Percentiles rank a stretch among this genome's conserved stretches.
These are phyloP conservation scores for Diachasmimorpha longicaudata DNA, from an alignment of 1,140 invertebrate genomes.

Conservation along the genomic window DNA sequence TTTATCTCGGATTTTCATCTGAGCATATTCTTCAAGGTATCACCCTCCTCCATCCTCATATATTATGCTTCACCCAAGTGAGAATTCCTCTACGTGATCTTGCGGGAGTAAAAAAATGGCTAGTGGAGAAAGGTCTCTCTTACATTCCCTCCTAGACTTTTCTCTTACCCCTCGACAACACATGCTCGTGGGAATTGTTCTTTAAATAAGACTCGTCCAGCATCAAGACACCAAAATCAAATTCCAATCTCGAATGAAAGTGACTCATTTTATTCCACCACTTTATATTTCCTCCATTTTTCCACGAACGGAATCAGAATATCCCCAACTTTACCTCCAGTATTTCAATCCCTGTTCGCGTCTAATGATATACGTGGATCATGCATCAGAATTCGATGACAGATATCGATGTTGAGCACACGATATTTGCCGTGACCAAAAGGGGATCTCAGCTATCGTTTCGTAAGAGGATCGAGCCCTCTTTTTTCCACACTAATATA, in stretches of 20 bases:
- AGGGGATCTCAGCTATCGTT: too few relatives aligned
- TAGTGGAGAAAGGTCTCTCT: neutral
- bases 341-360: neutral
- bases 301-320: neutral
- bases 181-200: neutral
- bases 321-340: neutral
- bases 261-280: too few relatives aligned
- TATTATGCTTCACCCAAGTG: neutral
- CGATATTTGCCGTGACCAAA: too few relatives aligned
- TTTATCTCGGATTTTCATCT: slow-evolving; percentile 18
- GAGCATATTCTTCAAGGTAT: neutral
- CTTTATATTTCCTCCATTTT: neutral
- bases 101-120: neutral
- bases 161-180: neutral
- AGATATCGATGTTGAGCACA: slow-evolving; percentile 2
- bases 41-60: neutral
- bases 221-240: too few relatives aligned
- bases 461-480: too few relatives aligned
- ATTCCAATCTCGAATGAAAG: too few relatives aligned
- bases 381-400: neutral
- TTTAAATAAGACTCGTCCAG: too few relatives aligned
- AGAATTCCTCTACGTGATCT: neutral
- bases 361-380: neutral
- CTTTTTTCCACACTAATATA: too few relatives aligned
- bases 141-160: neutral